Evolutionary conservation across 1,140 invertebrate species (phyloP).

Genomic region (Leguminivora glycinivorella): DNA sequence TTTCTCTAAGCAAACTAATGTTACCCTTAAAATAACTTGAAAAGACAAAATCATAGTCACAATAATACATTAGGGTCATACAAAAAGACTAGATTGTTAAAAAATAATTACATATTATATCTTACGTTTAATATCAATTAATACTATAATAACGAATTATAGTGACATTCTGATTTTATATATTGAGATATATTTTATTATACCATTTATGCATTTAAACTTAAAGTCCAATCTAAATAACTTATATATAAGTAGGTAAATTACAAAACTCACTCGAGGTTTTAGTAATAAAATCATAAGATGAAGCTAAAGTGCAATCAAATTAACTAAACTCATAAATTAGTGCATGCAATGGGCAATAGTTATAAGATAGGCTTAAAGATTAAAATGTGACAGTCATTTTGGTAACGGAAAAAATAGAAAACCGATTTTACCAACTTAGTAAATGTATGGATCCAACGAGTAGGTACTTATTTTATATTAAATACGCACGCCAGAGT

Average conservation of each 20-base stretch:
- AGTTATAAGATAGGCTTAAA: neutral
- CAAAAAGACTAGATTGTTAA: slow-evolving; percentile 68
- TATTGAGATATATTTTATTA: slow-evolving; percentile 21
- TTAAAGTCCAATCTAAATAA: slow-evolving; percentile 21
- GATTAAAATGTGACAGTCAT: slow-evolving; percentile 20
- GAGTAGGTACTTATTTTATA: no score
- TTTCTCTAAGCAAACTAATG: slow-evolving; percentile 46
- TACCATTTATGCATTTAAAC: slow-evolving; percentile 8
- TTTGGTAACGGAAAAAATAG: slow-evolving; percentile 14
- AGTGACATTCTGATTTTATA: slow-evolving; percentile 39
- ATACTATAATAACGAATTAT: slow-evolving; percentile 44
- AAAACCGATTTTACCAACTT: slow-evolving; percentile 3
- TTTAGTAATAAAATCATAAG: slow-evolving; percentile 1
- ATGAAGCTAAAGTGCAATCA: slow-evolving; percentile 5
- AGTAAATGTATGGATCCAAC: neutral
- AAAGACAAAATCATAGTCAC: slow-evolving; percentile 39
- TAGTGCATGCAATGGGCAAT: slow-evolving; percentile 3
- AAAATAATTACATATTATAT: slow-evolving; percentile 43
- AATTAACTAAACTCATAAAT: slow-evolving; percentile 26
- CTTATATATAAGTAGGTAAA: slow-evolving; percentile 9
- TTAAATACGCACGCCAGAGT: no score
- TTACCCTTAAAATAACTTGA: slow-evolving; percentile 37
- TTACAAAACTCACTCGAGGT: slow-evolving; percentile 24
- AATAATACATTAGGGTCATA: slow-evolving; percentile 51
- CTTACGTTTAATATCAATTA: slow-evolving; percentile 41